These are phyloP conservation scores for Rotaria socialis DNA, from an alignment of 2,888 invertebrate species.

Conservation along the genomic window DNA sequence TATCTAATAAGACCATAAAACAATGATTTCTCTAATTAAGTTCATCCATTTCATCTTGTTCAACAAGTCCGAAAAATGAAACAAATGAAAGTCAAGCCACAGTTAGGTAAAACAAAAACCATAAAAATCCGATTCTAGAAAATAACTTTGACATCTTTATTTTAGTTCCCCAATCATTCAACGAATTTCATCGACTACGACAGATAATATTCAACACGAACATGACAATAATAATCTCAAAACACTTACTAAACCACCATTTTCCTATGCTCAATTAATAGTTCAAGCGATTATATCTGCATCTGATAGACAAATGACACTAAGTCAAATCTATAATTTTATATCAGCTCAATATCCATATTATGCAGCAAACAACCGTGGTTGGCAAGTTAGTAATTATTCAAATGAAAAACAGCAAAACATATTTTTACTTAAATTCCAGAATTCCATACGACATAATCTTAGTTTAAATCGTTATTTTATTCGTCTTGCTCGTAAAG, in stretches of 20 bases:
- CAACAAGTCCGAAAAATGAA: not conserved
- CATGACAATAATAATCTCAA: not conserved
- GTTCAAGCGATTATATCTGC: constrained; percentile 94
- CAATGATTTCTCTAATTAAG: too few relatives aligned
- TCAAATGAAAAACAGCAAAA: too few relatives aligned
- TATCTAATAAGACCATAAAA: not conserved
- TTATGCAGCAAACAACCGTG: constrained; percentile 93
- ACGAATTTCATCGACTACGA: not conserved
- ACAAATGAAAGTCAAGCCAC: not conserved
- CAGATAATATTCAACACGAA: not conserved
- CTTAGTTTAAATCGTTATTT: constrained; percentile 68
- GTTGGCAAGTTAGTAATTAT: constrained; percentile 72
- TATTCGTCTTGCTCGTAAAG: constrained; percentile 82
- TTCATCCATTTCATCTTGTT: not conserved
- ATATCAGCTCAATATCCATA: constrained; percentile 98
- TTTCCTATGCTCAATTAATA: constrained; percentile 94
- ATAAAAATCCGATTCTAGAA: too few relatives aligned
- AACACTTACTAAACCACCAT: constrained; percentile 64
- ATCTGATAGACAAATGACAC: constrained; percentile 85
- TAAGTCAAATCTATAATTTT: constrained; percentile 95
- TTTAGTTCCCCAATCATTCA: not conserved
- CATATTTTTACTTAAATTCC: not conserved
- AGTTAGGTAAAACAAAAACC: not conserved
- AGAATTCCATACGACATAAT: constrained; percentile 68
- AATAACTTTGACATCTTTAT: not conserved